A percentile compares a stretch with the other conserved stretches of the same genome.
These are phyloP conservation scores for Pachymerium ferrugineum DNA, from an alignment of 2,888 invertebrate genomes.

Conservation along the genomic window DNA sequence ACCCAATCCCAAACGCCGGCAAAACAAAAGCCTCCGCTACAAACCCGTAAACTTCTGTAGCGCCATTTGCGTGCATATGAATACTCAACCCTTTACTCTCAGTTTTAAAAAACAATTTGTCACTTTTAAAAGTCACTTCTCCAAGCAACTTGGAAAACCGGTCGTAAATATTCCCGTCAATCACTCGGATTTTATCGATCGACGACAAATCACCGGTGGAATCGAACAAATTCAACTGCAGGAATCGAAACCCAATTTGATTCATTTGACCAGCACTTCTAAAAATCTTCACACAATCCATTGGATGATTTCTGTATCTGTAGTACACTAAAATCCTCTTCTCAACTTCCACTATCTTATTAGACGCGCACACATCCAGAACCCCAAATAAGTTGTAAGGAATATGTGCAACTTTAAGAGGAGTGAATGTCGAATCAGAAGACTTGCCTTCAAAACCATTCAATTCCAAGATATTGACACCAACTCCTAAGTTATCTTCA, in stretches of 20 bases:
- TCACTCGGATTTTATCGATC: constrained; percentile 76
- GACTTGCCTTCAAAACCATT: constrained; percentile 89
- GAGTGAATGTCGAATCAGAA: constrained; percentile 80
- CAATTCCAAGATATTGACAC: constrained; percentile 79
- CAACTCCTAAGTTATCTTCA: constrained; percentile 78
- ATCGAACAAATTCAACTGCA: constrained; percentile 89
- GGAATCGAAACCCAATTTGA: constrained; percentile 54
- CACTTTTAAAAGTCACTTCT: constrained; percentile 46
- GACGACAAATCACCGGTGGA: constrained; percentile 73
- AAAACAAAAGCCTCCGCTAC: constrained; percentile 94
- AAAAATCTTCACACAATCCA: constrained; percentile 80
- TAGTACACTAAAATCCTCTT: constrained; percentile 88
- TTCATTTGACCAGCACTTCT: constrained; percentile 35
- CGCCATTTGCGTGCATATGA: constrained; percentile 88
- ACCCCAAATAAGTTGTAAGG: constrained; percentile 90
- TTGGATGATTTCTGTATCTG: constrained; percentile 92
- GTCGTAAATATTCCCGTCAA: constrained; percentile 89
- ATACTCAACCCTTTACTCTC: constrained; percentile 60
- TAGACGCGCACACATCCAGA: constrained; percentile 92
- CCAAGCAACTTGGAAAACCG: constrained; percentile 60
- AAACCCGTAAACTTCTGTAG: constrained; percentile 89
- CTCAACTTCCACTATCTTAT: constrained; percentile 82
- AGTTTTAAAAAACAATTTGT: constrained; percentile 53
- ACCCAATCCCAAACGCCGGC: constrained; percentile 83
- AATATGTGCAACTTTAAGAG: constrained; percentile 65